phyloP scores from a whole-genome alignment of 2,888 invertebrate species.

The Scotopteryx bipunctaria region DNA sequence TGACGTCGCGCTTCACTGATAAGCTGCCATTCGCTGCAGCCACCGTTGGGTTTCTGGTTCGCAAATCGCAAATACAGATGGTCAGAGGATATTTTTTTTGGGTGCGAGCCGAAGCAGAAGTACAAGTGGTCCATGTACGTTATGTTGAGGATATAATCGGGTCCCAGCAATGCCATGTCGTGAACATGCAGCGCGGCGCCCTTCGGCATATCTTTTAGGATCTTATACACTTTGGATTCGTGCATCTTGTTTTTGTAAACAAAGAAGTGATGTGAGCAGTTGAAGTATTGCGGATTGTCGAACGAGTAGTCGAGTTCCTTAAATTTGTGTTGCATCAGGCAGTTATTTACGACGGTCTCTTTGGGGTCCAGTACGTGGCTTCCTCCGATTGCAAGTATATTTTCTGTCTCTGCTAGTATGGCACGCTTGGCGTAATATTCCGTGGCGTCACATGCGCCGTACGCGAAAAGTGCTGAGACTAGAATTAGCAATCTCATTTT shows the following conservation, averaged over 20 bases:
- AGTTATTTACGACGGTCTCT: constrained; percentile 80
- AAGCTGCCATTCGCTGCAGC: constrained; percentile 69
- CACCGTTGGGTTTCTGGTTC: constrained; percentile 28
- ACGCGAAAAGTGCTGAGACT: not conserved
- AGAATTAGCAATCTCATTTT: constrained; percentile 8
- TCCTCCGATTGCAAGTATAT: constrained; percentile 71
- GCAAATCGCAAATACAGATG: constrained; percentile 53
- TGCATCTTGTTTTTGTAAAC: constrained; percentile 82
- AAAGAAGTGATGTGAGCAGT: constrained; percentile 87
- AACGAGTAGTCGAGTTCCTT: constrained; percentile 81
- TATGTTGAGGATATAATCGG: constrained; percentile 85
- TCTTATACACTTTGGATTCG: constrained; percentile 85
- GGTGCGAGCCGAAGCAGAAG: constrained; percentile 62
- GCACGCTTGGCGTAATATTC: constrained; percentile 15
- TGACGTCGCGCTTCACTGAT: constrained; percentile 68
- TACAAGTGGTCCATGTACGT: constrained; percentile 85
- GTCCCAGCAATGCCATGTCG: constrained; percentile 85
- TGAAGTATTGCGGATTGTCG: constrained; percentile 81
- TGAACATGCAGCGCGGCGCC: constrained; percentile 89
- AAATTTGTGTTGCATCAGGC: constrained; percentile 84
- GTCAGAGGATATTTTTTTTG: constrained; percentile 21
- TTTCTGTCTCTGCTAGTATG: constrained; percentile 8
- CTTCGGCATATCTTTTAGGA: constrained; percentile 89
- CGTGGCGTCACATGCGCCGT: constrained; percentile 22
- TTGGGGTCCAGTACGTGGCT: constrained; percentile 67